Evolutionary conservation across 2,888 invertebrate genomes (phyloP), one percentile per base, ranked within the genome.

Genomic region (Caenorhabditis wallacei): DNA sequence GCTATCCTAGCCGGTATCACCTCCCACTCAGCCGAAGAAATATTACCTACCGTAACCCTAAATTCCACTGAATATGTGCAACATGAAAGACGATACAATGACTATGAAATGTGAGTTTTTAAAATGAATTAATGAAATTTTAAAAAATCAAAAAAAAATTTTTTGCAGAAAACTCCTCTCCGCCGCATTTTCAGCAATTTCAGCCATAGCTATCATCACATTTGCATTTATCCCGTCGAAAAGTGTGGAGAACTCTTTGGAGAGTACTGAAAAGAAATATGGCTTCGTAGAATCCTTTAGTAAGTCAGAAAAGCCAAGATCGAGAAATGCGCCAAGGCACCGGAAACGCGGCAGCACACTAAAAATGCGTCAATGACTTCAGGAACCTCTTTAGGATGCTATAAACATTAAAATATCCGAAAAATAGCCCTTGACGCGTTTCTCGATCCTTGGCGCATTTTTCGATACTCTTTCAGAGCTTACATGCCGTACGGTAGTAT

Each of bases 221-320:
- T 85, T 85, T 40, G 18, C 74, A 2, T 30, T 85, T 0, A 79
- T 86, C 18, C 87, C 87, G 1, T 72, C 78, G 1, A 78, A 70
- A 57, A 85, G 84, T 56, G 79, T 86, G 2, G 70, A 76, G 2
- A 82, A 85, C 30, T 86, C 85, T 48, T 80, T 86, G 24, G 82
- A 84, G 51, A 71, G 80, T 53, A 24, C 24, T 8, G 24, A 24
- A 24, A 13, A 16, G 40, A 40, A 16, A 40, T 13, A 40, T 13
- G 13, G 18, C 3, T 48, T 48, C 18, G 18, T n/a, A 18, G 46
- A 48, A 18, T n/a, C 46, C 2, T 7, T 48, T 18, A 48, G 18
- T 48, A 8, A n/a, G 24, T 22, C 24, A 4, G 13, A 40, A 40
- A 18, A n/a, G 5, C 20, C 30, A 35, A 20, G 37, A 30, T 26